These are phyloP conservation scores for Melanostoma mellinum DNA, from an alignment of 2,888 invertebrate genomes.

Conservation along the genomic window DNA sequence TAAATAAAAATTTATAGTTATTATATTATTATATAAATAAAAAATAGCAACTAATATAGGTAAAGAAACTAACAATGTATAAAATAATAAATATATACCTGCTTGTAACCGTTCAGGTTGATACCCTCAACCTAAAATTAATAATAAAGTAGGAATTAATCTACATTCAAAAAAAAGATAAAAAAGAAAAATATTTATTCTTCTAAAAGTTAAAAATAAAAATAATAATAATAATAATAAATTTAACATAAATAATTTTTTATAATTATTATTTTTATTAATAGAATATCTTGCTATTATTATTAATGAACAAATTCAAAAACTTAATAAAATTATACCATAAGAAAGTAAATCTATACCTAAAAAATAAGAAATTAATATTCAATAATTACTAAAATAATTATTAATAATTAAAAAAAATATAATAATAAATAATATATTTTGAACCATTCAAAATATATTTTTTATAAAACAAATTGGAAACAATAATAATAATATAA, in stretches of 20 bases:
- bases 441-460: conserved; percentile 84
- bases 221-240: conserved; percentile 83
- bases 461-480: conserved; percentile 83
- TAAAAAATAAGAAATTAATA: conserved; percentile 77
- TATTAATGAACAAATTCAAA: conserved; percentile 85
- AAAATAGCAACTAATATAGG: too few species aligned
- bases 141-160: conserved; percentile 86
- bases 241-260: conserved; percentile 83
- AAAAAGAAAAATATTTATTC: conserved; percentile 85
- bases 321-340: conserved; percentile 84
- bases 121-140: conserved; percentile 87
- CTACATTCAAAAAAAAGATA: conserved; percentile 88
- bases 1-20: conserved; percentile 83
- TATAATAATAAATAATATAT: conserved; percentile 83
- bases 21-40: conserved; percentile 75
- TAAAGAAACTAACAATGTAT: conserved; percentile 86
- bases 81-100: conserved; percentile 87
- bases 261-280: conserved; percentile 82
- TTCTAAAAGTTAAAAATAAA: conserved; percentile 84
- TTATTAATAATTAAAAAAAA: conserved; percentile 83
- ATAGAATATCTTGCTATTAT: conserved; percentile 83
- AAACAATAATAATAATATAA: conserved; percentile 83
- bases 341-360: conserved; percentile 84
- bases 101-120: conserved; percentile 88
- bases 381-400: conserved; percentile 81